Conservation (phyloP, 1,140 invertebrate species). For the Drosophila eugracilis region DNA sequence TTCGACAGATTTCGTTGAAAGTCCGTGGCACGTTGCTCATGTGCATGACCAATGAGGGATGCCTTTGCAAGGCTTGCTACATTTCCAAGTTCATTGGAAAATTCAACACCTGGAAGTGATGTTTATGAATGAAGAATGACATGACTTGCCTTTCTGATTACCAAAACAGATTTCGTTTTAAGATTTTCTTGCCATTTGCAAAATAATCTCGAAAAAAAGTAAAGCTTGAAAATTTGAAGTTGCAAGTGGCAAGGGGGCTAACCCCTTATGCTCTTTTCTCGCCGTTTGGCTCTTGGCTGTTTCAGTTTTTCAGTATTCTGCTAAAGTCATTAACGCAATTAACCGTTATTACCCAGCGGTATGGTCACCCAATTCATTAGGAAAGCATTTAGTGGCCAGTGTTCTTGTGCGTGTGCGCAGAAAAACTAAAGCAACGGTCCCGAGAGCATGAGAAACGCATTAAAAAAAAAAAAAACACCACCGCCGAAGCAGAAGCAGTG, state of each 20-base stretch:
- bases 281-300: conserved; percentile 64
- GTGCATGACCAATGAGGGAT: conserved; percentile 6
- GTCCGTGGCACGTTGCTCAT: conserved; percentile 19
- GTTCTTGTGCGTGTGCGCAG: conserved; percentile 19
- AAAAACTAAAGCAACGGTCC: conserved; percentile 68
- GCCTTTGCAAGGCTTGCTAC: conserved; percentile 6
- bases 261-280: conserved; percentile 43
- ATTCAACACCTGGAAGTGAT: conserved; percentile 5
- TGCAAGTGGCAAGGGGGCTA: conserved; percentile 4
- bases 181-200: no score
- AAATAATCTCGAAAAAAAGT: no score
- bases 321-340: conserved; percentile 83
- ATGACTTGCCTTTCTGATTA: no score
- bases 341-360: conserved; percentile 78
- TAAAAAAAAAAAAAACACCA: conserved; percentile 45
- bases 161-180: no score
- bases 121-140: no score
- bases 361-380: conserved; percentile 82
- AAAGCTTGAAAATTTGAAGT: conserved; percentile 4
- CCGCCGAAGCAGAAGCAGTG: conserved; percentile 19
- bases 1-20: conserved; percentile 27
- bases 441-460: conserved; percentile 78
- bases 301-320: conserved; percentile 80
- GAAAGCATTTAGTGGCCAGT: conserved; percentile 65
- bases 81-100: conserved; percentile 57